Evolutionary conservation across 2,797 vertebrate species (phyloP).

Genomic region (Anguilla megastoma): DNA sequence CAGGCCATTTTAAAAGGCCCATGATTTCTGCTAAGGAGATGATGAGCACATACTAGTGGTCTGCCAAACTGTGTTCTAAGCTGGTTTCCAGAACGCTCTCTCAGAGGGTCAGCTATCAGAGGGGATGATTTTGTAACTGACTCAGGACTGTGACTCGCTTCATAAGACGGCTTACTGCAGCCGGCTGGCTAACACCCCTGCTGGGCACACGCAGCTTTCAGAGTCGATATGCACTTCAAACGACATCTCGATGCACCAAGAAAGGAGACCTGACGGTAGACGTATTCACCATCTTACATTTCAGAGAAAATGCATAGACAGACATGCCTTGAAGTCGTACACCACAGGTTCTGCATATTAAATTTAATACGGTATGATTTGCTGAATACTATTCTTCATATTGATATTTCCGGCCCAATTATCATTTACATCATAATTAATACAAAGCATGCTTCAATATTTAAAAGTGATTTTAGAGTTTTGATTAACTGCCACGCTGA

Average conservation of each 20-base stretch:
- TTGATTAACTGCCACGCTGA: too few species aligned
- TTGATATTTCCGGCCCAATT: too few species aligned
- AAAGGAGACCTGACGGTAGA: background rate
- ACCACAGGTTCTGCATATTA: background rate
- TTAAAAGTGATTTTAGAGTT: too few species aligned
- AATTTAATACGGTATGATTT: too few species aligned
- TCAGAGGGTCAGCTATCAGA: background rate
- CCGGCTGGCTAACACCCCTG: background rate
- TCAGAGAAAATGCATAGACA: background rate
- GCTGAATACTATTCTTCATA: too few species aligned
- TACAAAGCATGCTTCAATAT: too few species aligned
- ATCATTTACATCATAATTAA: too few species aligned
- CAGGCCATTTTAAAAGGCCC: background rate
- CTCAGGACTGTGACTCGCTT: background rate
- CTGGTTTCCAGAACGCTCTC: background rate
- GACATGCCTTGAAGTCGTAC: background rate
- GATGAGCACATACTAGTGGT: background rate
- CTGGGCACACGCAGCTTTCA: background rate
- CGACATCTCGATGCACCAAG: background rate
- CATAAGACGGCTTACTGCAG: background rate
- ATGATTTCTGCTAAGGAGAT: background rate
- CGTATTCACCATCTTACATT: background rate
- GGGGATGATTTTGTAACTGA: background rate
- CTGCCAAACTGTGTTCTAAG: background rate
- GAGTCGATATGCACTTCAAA: background rate